Base-by-base conservation (phyloP, 2,888 invertebrate species). In the Petrophora chlorosata region DNA sequence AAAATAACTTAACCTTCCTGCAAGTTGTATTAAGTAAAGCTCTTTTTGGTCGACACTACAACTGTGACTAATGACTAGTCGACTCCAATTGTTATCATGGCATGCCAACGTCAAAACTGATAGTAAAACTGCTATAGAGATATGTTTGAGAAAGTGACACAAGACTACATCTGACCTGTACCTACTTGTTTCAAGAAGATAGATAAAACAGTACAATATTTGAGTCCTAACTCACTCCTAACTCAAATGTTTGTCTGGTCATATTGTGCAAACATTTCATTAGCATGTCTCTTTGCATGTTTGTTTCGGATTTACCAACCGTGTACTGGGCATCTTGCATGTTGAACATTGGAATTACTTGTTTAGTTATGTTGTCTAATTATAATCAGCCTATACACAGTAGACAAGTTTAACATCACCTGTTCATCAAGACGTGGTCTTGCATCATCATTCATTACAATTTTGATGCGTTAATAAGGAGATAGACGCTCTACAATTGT, bases 31-130 rank as follows among this genome's bases (percentile, higher is more conserved):
- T n/a, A n/a, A 44, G 26, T 28, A 16, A 19, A 32, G 29, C 33
- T 23, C 40, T 70, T 68, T 70, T 73, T 70, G 39, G 44, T 12
- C 36, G 42, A 52, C 47, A 59, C 42, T 53, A 52, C 56, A 66
- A 63, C 66, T 61, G 66, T 59, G 60, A 63, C 49, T 63, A 68
- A 65, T 64, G 63, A 65, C 59, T 61, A 30, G 49, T 59, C 58
- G 41, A 58, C 63, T 66, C 34, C 45, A 36, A 46, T 52, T 40
- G 43, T 73, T 73, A 73, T 73, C 67, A 30, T 34, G 33, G 52
- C 44, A 43, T 46, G 38, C 48, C 46, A 51, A 51, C 64, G 61
- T 63, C 61, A 60, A 45, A 42, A 51, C 51, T 50, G 69, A 73
- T 68, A 70, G 55, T 45, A 40, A 49, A 55, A 52, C 56, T 32